phyloP scores from a whole-genome alignment of 2,797 vertebrate genomes.

The Enteromius paludinosus region DNA sequence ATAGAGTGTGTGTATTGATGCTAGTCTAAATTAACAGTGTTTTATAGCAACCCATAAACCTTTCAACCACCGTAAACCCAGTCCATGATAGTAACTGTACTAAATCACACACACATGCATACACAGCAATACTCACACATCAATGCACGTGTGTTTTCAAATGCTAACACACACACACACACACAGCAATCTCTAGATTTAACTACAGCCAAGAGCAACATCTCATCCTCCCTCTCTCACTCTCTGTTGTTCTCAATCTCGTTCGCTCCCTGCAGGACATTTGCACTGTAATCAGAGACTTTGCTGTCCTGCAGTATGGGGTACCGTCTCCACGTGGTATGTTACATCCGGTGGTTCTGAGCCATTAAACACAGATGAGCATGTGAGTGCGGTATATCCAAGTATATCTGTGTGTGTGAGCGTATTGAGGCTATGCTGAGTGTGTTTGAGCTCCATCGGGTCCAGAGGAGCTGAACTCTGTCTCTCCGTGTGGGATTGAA shows the following conservation, averaged over 20 bases:
- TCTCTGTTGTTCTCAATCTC: constrained; percentile 16
- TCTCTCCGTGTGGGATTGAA: constrained; percentile 27
- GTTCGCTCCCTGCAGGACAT: constrained; percentile 23
- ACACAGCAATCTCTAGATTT: not conserved
- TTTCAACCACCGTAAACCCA: constrained; percentile 23
- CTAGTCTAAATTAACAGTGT: not conserved
- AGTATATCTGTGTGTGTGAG: constrained; percentile 3
- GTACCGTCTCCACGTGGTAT: constrained; percentile 28
- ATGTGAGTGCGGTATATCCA: constrained; percentile 2
- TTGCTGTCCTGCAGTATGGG: constrained; percentile 43
- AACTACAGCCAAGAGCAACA: constrained; percentile 3
- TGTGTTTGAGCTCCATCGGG: not conserved
- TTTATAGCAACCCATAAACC: constrained; percentile 40
- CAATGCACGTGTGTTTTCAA: not conserved
- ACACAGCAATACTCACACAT: constrained; percentile 26
- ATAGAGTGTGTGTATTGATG: not conserved
- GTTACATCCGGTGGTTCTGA: constrained; percentile 1
- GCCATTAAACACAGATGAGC: constrained; percentile 28
- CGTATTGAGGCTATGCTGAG: constrained; percentile 5
- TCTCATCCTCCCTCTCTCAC: constrained; percentile 13
- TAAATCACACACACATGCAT: constrained; percentile 34
- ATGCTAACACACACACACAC: constrained; percentile 4
- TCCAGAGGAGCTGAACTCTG: constrained; percentile 23
- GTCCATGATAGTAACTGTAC: not conserved
- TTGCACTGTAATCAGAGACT: constrained; percentile 40